Conservation (phyloP, 1,140 invertebrate species). For the Steinernema khuongi region DNA sequence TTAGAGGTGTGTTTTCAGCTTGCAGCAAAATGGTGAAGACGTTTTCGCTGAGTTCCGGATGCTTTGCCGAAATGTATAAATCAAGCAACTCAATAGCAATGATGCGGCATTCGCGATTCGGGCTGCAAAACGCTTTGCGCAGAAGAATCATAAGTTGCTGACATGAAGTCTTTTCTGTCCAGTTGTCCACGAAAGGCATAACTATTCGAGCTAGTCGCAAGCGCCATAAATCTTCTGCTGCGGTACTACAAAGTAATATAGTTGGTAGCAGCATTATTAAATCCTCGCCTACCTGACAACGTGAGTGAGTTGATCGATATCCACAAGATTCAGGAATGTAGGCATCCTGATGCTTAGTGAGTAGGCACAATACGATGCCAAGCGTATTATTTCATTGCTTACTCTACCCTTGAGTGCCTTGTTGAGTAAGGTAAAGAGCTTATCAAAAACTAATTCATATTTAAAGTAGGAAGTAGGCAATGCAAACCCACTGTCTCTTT, state of each 20-base stretch:
- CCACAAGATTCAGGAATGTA: too few relatives aligned
- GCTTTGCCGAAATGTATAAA: background rate
- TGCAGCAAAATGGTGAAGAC: conserved; percentile 24
- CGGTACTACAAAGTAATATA: too few relatives aligned
- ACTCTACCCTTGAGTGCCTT: too few relatives aligned
- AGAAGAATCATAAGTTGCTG: conserved; percentile 14
- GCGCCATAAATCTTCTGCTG: background rate
- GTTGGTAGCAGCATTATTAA: too few relatives aligned
- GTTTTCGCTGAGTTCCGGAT: background rate
- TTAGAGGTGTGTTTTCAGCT: conserved; percentile 28
- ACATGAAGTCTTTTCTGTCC: too few relatives aligned
- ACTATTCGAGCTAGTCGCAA: conserved; percentile 1
- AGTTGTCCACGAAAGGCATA: background rate
- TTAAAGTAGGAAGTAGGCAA: too few relatives aligned
- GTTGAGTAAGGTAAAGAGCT: background rate
- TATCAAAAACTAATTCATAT: background rate
- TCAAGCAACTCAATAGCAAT: background rate
- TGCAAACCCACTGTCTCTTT: too few relatives aligned
- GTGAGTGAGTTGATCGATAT: too few relatives aligned
- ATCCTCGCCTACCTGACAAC: too few relatives aligned
- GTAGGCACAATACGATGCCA: too few relatives aligned
- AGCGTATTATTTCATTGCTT: too few relatives aligned
- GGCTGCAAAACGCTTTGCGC: background rate
- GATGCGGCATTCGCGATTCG: background rate
- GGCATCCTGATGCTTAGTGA: too few relatives aligned